These are phyloP conservation scores for Prunella strophiata DNA, from an alignment of 2,797 vertebrate species.

Conservation along the genomic window DNA sequence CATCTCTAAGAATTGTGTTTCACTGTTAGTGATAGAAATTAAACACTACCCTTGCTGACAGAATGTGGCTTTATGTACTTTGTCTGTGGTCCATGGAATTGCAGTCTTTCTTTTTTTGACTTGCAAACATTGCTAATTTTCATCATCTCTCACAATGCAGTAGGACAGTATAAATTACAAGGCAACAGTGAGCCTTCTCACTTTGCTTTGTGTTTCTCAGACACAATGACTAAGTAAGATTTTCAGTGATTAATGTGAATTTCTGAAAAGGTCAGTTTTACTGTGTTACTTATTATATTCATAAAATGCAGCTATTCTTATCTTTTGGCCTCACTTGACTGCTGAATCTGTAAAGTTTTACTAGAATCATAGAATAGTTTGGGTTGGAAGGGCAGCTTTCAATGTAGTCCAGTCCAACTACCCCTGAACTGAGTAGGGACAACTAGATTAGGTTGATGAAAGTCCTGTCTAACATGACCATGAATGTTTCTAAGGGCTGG, in stretches of 20 bases:
- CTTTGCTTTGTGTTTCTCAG: not conserved
- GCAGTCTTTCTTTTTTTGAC: not conserved
- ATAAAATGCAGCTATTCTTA: not conserved
- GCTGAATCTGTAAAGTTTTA: not conserved
- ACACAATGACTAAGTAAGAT: not conserved
- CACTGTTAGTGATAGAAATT: not conserved
- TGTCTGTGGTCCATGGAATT: not conserved
- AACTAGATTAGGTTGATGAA: not conserved
- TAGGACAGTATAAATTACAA: not conserved
- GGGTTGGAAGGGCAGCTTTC: not conserved
- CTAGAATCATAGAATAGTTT: not conserved
- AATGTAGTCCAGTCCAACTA: not conserved
- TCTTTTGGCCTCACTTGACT: not conserved
- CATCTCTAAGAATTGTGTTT: not conserved
- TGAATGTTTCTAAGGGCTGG: not conserved
- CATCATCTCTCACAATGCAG: not conserved
- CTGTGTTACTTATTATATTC: not conserved
- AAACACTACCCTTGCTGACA: not conserved
- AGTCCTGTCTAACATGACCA: fast-evolving
- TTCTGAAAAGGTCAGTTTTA: not conserved
- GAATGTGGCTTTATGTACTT: not conserved
- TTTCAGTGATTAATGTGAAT: not conserved
- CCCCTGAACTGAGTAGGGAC: not conserved
- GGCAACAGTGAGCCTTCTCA: not conserved
- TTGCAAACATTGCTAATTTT: not conserved